Evolutionary conservation across 1,140 invertebrate genomes (phyloP).

Genomic region (Drosophila equinoxialis): DNA sequence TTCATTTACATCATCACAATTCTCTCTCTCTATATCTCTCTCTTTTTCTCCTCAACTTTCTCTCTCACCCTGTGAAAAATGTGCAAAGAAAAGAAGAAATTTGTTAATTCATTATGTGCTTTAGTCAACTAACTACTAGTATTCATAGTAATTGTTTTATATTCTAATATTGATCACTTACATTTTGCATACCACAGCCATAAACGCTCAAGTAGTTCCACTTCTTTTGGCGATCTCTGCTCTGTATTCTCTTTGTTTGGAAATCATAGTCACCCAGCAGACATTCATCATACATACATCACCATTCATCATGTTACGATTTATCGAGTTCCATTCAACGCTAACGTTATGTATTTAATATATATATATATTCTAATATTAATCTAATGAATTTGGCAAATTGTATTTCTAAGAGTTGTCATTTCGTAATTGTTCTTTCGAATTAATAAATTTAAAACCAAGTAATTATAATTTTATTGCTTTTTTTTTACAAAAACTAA

Average conservation of each 20-base stretch:
- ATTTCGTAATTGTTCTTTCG: constrained; percentile 38
- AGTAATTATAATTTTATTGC: too few species aligned
- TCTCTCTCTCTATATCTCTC: neutral
- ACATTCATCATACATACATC: constrained; percentile 27
- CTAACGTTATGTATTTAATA: constrained; percentile 24
- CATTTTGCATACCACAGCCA: constrained; percentile 69
- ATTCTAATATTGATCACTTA: constrained; percentile 61
- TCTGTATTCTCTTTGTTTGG: constrained; percentile 16
- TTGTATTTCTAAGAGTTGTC: constrained; percentile 35
- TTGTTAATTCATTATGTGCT: constrained; percentile 7
- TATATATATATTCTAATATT: constrained; percentile 42
- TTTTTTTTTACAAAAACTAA: too few species aligned
- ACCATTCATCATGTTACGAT: constrained; percentile 25
- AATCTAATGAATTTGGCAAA: constrained; percentile 55
- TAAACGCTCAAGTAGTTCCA: constrained; percentile 39
- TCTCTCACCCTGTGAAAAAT: constrained; percentile 60
- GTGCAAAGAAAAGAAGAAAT: constrained; percentile 49
- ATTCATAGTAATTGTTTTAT: constrained; percentile 21
- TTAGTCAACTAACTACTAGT: constrained; percentile 33
- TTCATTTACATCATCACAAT: constrained; percentile 49
- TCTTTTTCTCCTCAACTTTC: constrained; percentile 25
- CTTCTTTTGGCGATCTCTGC: constrained; percentile 26
- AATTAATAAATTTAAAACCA: neutral
- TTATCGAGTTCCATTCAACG: constrained; percentile 31
- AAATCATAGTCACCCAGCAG: constrained; percentile 30